A percentile compares a stretch with the other conserved stretches of the same genome.
These are phyloP conservation scores for Drosophila recens DNA, from an alignment of 2,888 invertebrate species.

Conservation along the genomic window DNA sequence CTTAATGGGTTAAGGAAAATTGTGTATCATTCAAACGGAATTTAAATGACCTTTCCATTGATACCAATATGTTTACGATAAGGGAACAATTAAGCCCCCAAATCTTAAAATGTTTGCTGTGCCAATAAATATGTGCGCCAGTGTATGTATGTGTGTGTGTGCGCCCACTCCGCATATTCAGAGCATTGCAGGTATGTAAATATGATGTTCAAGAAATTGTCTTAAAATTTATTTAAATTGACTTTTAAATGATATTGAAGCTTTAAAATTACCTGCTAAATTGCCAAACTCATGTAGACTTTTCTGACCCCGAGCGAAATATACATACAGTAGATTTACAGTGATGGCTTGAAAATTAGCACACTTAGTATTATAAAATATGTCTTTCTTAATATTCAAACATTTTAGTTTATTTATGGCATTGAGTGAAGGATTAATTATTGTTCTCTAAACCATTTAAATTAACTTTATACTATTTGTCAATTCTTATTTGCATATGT, in stretches of 20 bases:
- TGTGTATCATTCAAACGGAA: no score
- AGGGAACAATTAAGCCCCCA: no score
- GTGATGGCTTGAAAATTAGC: conserved; percentile 2
- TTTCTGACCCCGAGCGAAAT: background rate
- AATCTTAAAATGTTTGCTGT: no score
- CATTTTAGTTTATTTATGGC: background rate
- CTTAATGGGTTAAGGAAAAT: no score
- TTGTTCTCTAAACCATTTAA: background rate
- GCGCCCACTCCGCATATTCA: background rate
- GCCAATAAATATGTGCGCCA: no score
- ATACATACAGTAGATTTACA: background rate
- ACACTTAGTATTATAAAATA: background rate
- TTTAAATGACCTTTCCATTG: no score
- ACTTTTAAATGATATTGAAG: conserved; percentile 5
- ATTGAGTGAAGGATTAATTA: background rate
- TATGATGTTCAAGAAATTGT: conserved; percentile 3
- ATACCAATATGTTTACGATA: no score
- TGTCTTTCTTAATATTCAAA: background rate
- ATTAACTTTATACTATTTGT: background rate
- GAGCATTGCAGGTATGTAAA: background rate
- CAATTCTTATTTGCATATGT: background rate
- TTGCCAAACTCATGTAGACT: conserved; percentile 1
- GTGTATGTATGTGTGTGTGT: no score
- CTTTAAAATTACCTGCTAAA: conserved; percentile 10
- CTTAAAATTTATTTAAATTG: conserved; percentile 23